Conservation (phyloP, 2,113 vertebrate genomes). For the Theropithecus gelada region DNA sequence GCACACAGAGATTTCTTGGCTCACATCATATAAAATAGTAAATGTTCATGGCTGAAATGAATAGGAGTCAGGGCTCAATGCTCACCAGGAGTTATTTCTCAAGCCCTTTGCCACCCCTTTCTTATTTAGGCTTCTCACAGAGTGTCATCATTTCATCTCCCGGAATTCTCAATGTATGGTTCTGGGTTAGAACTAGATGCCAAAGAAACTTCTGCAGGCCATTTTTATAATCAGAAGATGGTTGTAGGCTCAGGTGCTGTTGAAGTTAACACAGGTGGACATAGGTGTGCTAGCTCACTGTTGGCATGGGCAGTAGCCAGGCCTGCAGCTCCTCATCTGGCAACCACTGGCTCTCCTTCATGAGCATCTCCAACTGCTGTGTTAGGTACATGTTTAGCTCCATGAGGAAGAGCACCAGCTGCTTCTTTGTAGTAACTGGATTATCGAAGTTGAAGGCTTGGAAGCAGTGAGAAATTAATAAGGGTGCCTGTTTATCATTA, state of each 20-base stretch:
- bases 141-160: neutral
- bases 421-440: neutral
- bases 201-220: neutral
- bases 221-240: neutral
- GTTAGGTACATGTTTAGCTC: neutral
- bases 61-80: neutral
- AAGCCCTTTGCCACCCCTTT: neutral
- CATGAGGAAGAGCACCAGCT: rapidly evolving
- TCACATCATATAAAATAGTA: neutral
- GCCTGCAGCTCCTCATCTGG: rapidly evolving
- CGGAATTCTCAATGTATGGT: neutral
- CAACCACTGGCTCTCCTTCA: too few relatives aligned
- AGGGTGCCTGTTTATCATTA: neutral
- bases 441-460: neutral
- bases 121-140: neutral
- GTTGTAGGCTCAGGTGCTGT: neutral
- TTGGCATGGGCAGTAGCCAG: neutral
- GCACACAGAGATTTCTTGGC: neutral
- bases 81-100: neutral
- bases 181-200: neutral
- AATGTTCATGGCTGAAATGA: neutral
- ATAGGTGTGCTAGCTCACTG: neutral
- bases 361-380: neutral
- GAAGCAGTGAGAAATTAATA: neutral
- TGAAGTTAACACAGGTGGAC: neutral